phyloP scores from a whole-genome alignment of 1,140 invertebrate genomes.

The Tachypleus tridentatus region DNA sequence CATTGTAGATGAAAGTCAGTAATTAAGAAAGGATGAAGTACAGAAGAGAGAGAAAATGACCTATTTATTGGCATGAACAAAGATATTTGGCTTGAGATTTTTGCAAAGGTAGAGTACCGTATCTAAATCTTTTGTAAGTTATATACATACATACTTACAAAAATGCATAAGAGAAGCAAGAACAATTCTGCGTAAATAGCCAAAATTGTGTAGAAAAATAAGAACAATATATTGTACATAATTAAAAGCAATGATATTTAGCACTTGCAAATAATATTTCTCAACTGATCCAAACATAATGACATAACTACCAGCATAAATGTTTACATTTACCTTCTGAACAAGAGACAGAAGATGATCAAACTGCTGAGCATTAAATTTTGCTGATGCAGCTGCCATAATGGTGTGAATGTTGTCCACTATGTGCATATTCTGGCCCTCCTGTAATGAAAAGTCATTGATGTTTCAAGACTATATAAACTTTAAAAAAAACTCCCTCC shows the following conservation, averaged over 20 bases:
- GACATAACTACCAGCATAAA: not conserved
- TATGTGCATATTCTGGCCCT: constrained; percentile 38
- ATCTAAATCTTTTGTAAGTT: no score
- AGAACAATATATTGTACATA: not conserved
- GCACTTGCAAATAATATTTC: not conserved
- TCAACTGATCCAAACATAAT: no score
- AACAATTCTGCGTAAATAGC: no score
- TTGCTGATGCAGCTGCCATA: constrained; percentile 40
- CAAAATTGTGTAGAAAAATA: not conserved
- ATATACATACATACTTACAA: no score
- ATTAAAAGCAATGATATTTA: constrained; percentile 8
- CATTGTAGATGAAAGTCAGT: no score
- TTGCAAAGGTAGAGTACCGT: no score
- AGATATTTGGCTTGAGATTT: no score
- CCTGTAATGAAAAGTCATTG: constrained; percentile 25
- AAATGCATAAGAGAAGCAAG: no score
- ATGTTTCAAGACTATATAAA: constrained; percentile 7
- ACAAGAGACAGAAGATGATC: constrained; percentile 39
- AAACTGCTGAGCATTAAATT: constrained; percentile 39
- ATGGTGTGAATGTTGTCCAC: constrained; percentile 44
- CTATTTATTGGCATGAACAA: no score
- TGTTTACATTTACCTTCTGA: constrained; percentile 32
- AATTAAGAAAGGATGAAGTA: no score
- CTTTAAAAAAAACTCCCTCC: constrained; percentile 2
- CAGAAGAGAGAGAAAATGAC: no score